Evolutionary conservation across 2,797 vertebrate genomes (phyloP), one percentile per base, ranked within the genome.

Genomic region (Pangasius djambal): DNA sequence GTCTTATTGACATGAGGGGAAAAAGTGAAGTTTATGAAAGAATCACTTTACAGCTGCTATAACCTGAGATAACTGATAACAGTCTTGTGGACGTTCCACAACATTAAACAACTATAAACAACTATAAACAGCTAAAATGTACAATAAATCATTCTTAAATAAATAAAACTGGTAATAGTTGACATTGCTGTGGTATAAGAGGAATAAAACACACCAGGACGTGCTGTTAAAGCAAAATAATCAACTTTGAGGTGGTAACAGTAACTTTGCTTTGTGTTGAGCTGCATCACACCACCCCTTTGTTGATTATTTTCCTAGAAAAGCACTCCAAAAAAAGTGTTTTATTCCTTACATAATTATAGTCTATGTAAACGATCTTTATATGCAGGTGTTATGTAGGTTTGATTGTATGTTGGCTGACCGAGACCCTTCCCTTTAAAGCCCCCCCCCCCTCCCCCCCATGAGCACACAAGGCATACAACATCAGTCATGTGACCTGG

Each of bases 401-500:
- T 82, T 61, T 8, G 79, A 52, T 28, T 82, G 81, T 81, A 74
- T 13, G 44, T 9, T 48, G 9, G 88, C 86, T 83, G 67, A 85
- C 59, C 78, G 15, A n/a, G 0, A 67, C 37, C 63, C 82, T 48
- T 90, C 74, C 83, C 67, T 34, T n/a, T 87, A 90, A 89, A 86
- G 86, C 86, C 37, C 48, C 37, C 25, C 37, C 7, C 37, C 31
- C 48, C 34, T 50, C 34, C 7, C 37, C 2, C 89, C 86, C 89
- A 75, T 91, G 88, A 72, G 91, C 88, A 86, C 82, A 50, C 85
- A 75, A 92, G 85, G 77, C 61, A 4, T 79, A 70, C 75, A 87
- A 86, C 83, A 63, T 37, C 37, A 87, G 91, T 94, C 94, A 95
- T 81, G 92, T 95, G 95, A 95, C 91, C 85, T 57, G 81, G 89